phyloP scores from a whole-genome alignment of 2,113 vertebrate genomes.

The Petroica traversi region DNA sequence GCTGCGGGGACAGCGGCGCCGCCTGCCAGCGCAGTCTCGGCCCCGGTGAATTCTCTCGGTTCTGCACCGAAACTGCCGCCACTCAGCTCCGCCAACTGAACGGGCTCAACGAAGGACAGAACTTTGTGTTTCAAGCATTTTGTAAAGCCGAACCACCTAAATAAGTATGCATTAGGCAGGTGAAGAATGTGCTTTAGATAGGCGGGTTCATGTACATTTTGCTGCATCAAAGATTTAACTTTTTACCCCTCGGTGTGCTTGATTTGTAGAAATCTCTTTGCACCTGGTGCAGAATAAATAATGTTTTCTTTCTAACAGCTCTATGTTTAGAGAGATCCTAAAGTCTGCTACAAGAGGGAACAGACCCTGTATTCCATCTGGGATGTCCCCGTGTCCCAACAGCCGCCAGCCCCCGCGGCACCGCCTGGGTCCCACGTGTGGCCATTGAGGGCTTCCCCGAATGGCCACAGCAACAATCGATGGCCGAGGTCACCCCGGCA shows the following conservation, averaged over 20 bases:
- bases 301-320: neutral
- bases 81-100: neutral
- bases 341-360: neutral
- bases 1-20: rapidly evolving
- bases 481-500: neutral
- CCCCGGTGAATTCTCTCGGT: neutral
- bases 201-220: neutral
- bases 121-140: neutral
- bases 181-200: neutral
- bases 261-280: neutral
- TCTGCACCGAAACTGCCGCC: neutral
- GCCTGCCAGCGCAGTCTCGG: rapidly evolving
- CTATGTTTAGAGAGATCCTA: neutral
- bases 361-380: neutral
- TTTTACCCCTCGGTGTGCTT: neutral
- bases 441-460: neutral
- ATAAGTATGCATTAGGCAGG: neutral
- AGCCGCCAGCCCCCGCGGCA: rapidly evolving
- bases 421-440: rapidly evolving
- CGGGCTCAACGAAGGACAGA: neutral
- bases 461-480: neutral
- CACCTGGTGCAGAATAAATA: neutral
- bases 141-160: neutral
- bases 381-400: neutral
- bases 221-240: neutral